Base-by-base conservation (phyloP, 2,797 vertebrate genomes). In the Gymnoscopelus braueri region DNA sequence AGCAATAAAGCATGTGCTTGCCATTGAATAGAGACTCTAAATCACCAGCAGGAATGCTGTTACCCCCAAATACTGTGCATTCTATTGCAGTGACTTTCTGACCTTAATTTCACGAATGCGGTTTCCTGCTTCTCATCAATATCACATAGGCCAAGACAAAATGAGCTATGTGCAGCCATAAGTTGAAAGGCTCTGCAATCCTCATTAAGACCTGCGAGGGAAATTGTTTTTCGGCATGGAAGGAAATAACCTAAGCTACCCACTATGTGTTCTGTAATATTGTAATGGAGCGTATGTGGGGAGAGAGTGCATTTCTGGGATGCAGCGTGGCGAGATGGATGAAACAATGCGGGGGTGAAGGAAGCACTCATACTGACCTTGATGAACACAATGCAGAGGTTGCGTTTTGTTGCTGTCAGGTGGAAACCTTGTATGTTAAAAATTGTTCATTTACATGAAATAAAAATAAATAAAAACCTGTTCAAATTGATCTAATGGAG, bases 181-280 rank as follows among this genome's bases (percentile, higher is more conserved):
- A 84, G 87, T 85, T 84, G 67, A 87, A 90, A 88, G 80, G 72
- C 81, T 87, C 57, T 66, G 79, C 85, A 82, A 74, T 88, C 71
- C 77, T 89, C 85, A 90, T 92, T 87, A 88, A 77, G 80, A 78
- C 60, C 80, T 78, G 56, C 71, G 81, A 82, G 74, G 71, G 77
- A 85, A 85, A 89, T 88, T 80, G 77, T 88, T 86, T 88, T 90
- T 81, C 77, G 85, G 62, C 72, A 71, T 73, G 80, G 70, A 71
- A 69, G 87, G 84, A 84, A 88, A 86, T 87, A 87, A 84, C 76
- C 69, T 47, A 49, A 69, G 77, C 73, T 80, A 63, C 65, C 63
- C 61, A 50, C 74, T 83, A 75, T 85, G 90, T 82, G 72, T 85
- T 69, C 74, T 89, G 77, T 82, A 82, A 81, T 88, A 86, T 79